A percentile compares a stretch with the other conserved stretches of the same genome.
phyloP scores from a whole-genome alignment of 2,888 invertebrate genomes.

The Leptura quadrifasciata region DNA sequence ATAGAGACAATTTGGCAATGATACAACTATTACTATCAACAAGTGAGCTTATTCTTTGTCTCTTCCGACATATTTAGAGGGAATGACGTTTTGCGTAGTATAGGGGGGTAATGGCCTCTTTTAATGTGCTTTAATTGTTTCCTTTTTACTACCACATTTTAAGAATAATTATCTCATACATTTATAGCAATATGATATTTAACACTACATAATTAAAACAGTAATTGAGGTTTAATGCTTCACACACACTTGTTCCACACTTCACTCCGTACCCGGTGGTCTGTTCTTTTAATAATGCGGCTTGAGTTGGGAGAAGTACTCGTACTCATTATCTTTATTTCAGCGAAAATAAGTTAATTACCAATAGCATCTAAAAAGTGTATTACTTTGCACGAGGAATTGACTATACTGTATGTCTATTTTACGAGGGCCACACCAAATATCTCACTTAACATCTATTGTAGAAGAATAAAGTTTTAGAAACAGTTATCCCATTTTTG shows the following conservation, averaged over 20 bases:
- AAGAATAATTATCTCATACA: slow-evolving; percentile 48
- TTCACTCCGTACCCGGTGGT: slow-evolving; percentile 33
- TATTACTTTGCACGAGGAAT: too few relatives aligned
- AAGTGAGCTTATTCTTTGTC: slow-evolving; percentile 55
- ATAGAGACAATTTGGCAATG: slow-evolving; percentile 48
- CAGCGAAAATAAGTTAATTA: too few relatives aligned
- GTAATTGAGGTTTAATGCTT: slow-evolving; percentile 38
- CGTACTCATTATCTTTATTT: too few relatives aligned
- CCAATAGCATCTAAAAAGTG: too few relatives aligned
- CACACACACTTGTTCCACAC: slow-evolving; percentile 25
- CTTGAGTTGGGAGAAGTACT: too few relatives aligned
- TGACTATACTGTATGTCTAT: too few relatives aligned
- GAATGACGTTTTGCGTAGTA: slow-evolving; percentile 59
- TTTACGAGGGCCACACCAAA: too few relatives aligned
- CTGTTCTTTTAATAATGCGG: slow-evolving; percentile 8
- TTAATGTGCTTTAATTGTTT: slow-evolving; percentile 59
- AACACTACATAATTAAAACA: slow-evolving; percentile 41
- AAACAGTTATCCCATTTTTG: too few relatives aligned
- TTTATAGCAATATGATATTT: slow-evolving; percentile 40
- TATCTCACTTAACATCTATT: too few relatives aligned
- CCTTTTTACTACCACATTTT: slow-evolving; percentile 56
- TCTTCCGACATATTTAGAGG: slow-evolving; percentile 57
- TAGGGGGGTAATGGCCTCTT: slow-evolving; percentile 61
- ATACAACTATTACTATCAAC: slow-evolving; percentile 54
- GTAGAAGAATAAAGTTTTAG: too few relatives aligned